Percentiles rank a stretch among this genome's conserved stretches.
Evolutionary conservation across 1,140 invertebrate species (phyloP).

Genomic region (Agrypnia vestita): DNA sequence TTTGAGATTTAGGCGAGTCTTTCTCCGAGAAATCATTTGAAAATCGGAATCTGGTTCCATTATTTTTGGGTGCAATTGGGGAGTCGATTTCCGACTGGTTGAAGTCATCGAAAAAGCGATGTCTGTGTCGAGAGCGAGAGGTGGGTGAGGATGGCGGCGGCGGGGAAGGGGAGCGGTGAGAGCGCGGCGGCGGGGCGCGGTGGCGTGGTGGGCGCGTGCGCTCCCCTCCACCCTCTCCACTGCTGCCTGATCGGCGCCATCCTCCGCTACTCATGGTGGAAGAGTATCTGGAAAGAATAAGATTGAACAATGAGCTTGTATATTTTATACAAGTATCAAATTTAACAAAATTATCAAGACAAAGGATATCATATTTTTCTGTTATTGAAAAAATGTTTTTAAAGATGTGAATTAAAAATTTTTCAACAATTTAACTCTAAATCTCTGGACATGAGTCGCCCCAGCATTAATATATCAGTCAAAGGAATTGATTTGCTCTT

Average conservation of each 20-base stretch:
- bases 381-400: no score
- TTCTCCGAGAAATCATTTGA: slow-evolving; percentile 75
- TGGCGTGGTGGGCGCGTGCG: slow-evolving; percentile 59
- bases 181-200: slow-evolving; percentile 63
- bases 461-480: no score
- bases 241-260: slow-evolving; percentile 63
- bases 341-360: no score
- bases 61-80: slow-evolving; percentile 52
- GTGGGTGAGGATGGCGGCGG: slow-evolving; percentile 31
- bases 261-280: slow-evolving; percentile 70
- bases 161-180: slow-evolving; percentile 57
- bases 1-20: slow-evolving; percentile 70
- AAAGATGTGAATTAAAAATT: no score
- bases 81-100: slow-evolving; percentile 58
- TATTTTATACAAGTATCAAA: no score
- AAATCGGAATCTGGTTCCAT: slow-evolving; percentile 69
- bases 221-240: slow-evolving; percentile 63
- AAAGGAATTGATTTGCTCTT: no score
- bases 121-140: slow-evolving; percentile 40
- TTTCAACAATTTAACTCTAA: no score
- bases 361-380: no score
- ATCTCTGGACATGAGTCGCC: no score
- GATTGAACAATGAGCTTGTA: no score
- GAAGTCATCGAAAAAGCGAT: slow-evolving; percentile 60
- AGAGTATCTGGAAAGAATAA: slow-evolving; percentile 64